These are phyloP conservation scores for Pediacus dermestoides DNA, from an alignment of 2,888 invertebrate species.

Conservation along the genomic window DNA sequence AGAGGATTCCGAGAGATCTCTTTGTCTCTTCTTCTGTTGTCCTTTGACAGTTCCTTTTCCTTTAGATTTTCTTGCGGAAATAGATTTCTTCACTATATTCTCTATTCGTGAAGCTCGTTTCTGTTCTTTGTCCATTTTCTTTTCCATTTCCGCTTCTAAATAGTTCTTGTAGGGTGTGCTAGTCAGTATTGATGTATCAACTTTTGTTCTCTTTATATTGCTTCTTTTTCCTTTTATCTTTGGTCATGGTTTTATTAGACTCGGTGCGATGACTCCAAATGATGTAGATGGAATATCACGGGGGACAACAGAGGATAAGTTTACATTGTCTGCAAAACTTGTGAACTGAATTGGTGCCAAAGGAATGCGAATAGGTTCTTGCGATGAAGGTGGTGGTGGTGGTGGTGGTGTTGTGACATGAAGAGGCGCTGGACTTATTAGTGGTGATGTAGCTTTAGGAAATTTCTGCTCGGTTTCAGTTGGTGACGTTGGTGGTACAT, in stretches of 20 bases:
- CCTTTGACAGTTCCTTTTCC: too few species aligned
- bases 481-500: neutral
- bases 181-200: constrained; percentile 4
- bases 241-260: neutral
- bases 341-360: neutral
- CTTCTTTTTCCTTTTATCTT: neutral
- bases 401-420: too few species aligned
- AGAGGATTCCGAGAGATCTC: constrained; percentile 9
- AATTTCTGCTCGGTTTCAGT: neutral
- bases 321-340: neutral
- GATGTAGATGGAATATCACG: neutral
- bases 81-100: constrained; percentile 1
- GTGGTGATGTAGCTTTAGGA: too few species aligned
- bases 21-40: constrained; percentile 1
- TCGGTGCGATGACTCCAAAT: neutral
- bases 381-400: neutral
- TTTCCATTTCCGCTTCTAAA: neutral
- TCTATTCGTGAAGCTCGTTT: constrained; percentile 1
- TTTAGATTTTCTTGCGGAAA: too few species aligned
- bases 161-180: constrained; percentile 9
- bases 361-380: neutral
- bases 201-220: neutral
- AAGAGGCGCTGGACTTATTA: too few species aligned
- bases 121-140: constrained; percentile 7
- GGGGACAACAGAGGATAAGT: neutral